A percentile compares a stretch with the other conserved stretches of the same genome.
These are phyloP conservation scores for Pseudochromis fuscus DNA, from an alignment of 2,797 vertebrate genomes.

Conservation along the genomic window DNA sequence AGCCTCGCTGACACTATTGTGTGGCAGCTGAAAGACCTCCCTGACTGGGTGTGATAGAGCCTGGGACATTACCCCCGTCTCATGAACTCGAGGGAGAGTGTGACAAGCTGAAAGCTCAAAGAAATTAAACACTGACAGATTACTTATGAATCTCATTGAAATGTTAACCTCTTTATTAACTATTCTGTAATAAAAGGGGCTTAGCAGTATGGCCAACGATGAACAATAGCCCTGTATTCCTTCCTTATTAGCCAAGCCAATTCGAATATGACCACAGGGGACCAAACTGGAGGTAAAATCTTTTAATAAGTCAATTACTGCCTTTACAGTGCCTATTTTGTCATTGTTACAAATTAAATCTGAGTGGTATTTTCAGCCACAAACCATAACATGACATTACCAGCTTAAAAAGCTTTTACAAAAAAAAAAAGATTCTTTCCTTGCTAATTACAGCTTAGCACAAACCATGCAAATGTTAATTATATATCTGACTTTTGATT, in stretches of 20 bases:
- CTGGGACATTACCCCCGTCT: constrained; percentile 64
- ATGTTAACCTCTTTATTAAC: constrained; percentile 77
- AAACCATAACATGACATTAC: constrained; percentile 71
- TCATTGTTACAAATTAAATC: constrained; percentile 71
- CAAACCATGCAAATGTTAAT: constrained; percentile 64
- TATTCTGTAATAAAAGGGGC: constrained; percentile 53
- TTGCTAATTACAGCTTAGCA: constrained; percentile 41
- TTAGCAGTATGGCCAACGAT: constrained; percentile 48
- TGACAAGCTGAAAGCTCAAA: constrained; percentile 63
- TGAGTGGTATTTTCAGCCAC: constrained; percentile 65
- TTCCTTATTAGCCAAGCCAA: constrained; percentile 70
- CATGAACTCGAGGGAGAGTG: constrained; percentile 66
- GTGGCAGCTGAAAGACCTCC: constrained; percentile 74
- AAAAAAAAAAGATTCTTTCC: constrained; percentile 25
- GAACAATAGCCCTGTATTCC: constrained; percentile 60
- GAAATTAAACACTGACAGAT: constrained; percentile 78
- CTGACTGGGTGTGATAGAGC: constrained; percentile 68
- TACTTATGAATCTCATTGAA: constrained; percentile 77
- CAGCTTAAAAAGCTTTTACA: constrained; percentile 61
- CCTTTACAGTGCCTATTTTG: constrained; percentile 51
- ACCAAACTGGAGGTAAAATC: constrained; percentile 64
- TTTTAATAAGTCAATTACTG: constrained; percentile 79
- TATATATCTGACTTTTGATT: constrained; percentile 73
- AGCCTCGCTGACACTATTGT: constrained; percentile 66
- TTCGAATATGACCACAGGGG: constrained; percentile 72